phyloP scores from a whole-genome alignment of 2,113 vertebrate genomes.

The Natator depressus region DNA sequence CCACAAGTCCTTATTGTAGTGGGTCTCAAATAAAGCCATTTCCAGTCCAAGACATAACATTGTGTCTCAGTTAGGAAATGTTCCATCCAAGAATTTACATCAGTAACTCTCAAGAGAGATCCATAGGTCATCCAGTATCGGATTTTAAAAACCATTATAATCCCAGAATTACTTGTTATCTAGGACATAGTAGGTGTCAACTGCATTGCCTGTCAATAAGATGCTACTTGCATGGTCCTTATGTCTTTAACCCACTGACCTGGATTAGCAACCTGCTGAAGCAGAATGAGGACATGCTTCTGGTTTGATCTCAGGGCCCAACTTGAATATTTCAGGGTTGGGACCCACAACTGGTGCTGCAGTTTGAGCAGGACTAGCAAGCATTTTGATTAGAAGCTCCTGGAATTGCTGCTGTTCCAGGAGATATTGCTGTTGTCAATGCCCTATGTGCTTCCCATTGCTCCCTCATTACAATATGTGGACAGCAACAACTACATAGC shows the following conservation, averaged over 20 bases:
- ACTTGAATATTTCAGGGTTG: neutral
- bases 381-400: neutral
- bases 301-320: neutral
- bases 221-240: neutral
- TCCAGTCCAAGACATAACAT: neutral
- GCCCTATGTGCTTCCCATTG: rapidly evolving
- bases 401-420: neutral
- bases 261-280: slow-evolving; percentile 27
- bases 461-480: too few species aligned
- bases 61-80: rapidly evolving
- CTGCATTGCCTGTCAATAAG: neutral
- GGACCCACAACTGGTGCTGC: neutral
- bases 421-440: neutral
- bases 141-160: neutral
- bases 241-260: slow-evolving; percentile 32
- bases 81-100: neutral
- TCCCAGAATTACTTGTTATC: neutral
- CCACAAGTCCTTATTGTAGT: neutral
- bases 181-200: slow-evolving; percentile 2
- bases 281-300: neutral
- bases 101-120: neutral
- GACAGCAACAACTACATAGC: too few species aligned
- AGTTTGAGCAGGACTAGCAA: neutral
- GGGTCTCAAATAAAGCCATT: neutral
- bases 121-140: neutral